phyloP scores from a whole-genome alignment of 2,888 invertebrate species.

The Thecocarcelia acutangulata region DNA sequence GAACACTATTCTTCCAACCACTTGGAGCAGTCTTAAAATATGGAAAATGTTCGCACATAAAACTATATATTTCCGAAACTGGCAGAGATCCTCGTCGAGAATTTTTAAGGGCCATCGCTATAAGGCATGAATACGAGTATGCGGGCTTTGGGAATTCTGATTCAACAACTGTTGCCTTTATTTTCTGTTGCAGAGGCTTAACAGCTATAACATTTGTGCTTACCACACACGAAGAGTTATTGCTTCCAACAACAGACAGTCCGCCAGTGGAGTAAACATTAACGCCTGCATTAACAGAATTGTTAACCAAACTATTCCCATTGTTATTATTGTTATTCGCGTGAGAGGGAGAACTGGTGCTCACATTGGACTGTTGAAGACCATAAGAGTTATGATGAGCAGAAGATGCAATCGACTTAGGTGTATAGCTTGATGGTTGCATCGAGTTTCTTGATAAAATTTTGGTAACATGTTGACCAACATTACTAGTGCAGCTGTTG shows the following conservation, averaged over 20 bases:
- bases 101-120: slow-evolving; percentile 98
- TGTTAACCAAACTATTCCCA: slow-evolving; percentile 35
- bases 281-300: slow-evolving; percentile 63
- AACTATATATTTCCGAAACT: slow-evolving; percentile 98
- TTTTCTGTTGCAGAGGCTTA: slow-evolving; percentile 76
- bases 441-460: slow-evolving; percentile 74
- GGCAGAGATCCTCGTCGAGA: slow-evolving; percentile 96
- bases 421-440: slow-evolving; percentile 73
- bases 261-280: slow-evolving; percentile 69
- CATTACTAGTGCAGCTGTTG: slow-evolving; percentile 41
- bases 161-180: slow-evolving; percentile 74
- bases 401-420: slow-evolving; percentile 78
- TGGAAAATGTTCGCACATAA: slow-evolving; percentile 99
- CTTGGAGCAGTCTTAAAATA: slow-evolving; percentile 99
- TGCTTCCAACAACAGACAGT: slow-evolving; percentile 46
- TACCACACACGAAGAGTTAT: slow-evolving; percentile 15
- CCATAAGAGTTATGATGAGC: slow-evolving; percentile 74
- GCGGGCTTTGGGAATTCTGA: slow-evolving; percentile 94
- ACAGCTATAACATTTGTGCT: slow-evolving; percentile 71
- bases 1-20: slow-evolving; percentile 99
- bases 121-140: slow-evolving; percentile 98
- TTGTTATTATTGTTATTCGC: slow-evolving; percentile 69
- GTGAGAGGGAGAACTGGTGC: slow-evolving; percentile 47
- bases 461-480: slow-evolving; percentile 72
- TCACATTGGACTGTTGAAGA: slow-evolving; percentile 55